These are phyloP conservation scores for Nemoura dubitans DNA, from an alignment of 2,888 invertebrate genomes.

Conservation along the genomic window DNA sequence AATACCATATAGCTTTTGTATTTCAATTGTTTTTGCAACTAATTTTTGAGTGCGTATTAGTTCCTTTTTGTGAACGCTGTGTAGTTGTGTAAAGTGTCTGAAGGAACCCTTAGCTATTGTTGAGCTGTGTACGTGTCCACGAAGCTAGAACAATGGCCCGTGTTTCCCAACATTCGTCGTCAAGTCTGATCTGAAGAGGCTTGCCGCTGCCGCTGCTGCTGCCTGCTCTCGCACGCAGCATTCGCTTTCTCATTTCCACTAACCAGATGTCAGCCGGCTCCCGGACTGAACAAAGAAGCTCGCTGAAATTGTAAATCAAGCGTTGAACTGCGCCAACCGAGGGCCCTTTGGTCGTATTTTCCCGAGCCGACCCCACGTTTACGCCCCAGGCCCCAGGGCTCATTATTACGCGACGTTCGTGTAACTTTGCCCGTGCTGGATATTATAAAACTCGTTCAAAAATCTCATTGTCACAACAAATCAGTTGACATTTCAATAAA, in stretches of 20 bases:
- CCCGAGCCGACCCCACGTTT: neutral
- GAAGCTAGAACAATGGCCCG: neutral
- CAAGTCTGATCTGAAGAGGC: neutral
- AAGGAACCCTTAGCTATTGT: neutral
- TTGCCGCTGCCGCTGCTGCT: neutral
- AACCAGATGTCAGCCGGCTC: slow-evolving; percentile 32
- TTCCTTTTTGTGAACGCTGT: neutral
- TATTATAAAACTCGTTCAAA: neutral
- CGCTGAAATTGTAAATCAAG: slow-evolving; percentile 8
- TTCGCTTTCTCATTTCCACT: neutral
- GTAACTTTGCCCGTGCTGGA: neutral
- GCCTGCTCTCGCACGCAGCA: neutral
- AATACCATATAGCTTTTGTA: neutral
- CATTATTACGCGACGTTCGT: neutral
- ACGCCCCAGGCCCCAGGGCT: neutral
- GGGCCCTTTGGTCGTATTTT: slow-evolving; percentile 29
- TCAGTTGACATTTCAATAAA: neutral
- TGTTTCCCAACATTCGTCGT: slow-evolving; percentile 28
- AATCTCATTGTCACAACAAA: neutral
- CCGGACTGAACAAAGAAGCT: neutral
- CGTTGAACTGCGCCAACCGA: slow-evolving; percentile 21
- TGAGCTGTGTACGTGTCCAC: neutral
- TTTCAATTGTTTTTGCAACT: slow-evolving; percentile 12
- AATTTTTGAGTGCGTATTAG: slow-evolving; percentile 12
- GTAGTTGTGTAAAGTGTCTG: neutral